These are phyloP conservation scores for Chironomus tentans DNA, from an alignment of 2,888 invertebrate genomes.

Conservation along the genomic window DNA sequence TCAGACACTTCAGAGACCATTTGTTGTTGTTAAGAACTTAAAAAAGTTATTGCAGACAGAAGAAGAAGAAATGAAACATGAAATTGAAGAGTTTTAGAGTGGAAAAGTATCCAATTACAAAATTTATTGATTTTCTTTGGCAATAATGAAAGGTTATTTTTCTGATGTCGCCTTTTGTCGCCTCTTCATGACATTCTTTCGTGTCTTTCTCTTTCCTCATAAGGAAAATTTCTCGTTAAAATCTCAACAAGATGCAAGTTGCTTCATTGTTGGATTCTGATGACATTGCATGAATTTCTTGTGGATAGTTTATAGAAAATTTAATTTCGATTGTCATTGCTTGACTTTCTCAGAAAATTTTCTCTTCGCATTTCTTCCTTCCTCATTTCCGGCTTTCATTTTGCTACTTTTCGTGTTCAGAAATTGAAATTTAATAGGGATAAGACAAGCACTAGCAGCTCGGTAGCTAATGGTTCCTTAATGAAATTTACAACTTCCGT, in stretches of 20 bases:
- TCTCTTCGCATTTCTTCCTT: background rate
- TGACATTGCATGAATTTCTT: background rate
- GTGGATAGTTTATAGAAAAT: background rate
- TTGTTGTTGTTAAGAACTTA: too few species aligned
- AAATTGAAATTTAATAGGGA: background rate
- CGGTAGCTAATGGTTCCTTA: background rate
- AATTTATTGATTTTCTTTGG: slow-evolving; percentile 5
- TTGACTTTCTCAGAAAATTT: background rate
- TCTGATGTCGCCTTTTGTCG: background rate
- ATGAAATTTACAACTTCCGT: background rate
- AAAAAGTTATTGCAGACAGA: background rate
- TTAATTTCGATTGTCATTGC: background rate
- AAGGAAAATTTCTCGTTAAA: background rate
- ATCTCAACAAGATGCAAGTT: background rate
- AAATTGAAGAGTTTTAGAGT: background rate
- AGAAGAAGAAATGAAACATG: background rate
- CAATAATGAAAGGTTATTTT: background rate
- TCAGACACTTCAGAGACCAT: too few species aligned
- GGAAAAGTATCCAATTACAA: slow-evolving; percentile 4
- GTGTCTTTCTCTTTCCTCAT: background rate
- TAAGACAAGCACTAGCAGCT: background rate
- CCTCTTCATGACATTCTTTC: background rate
- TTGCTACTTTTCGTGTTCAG: background rate
- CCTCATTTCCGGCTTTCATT: background rate
- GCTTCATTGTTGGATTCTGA: background rate